A percentile compares a stretch with the other conserved stretches of the same genome.
Evolutionary conservation across 2,797 vertebrate genomes (phyloP).

Genomic region (Macropus fuliginosus): DNA sequence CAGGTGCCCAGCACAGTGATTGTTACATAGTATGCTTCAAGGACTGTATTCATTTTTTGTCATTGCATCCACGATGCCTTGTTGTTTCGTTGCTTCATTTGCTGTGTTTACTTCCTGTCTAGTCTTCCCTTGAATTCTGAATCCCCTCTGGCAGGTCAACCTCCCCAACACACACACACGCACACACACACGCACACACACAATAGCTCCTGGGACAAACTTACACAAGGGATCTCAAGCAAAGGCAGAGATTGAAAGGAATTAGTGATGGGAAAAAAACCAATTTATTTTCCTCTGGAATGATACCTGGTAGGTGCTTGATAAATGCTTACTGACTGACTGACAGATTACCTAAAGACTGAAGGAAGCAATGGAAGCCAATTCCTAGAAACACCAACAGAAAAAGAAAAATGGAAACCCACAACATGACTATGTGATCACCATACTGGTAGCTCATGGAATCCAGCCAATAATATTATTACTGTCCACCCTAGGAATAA

Average conservation of each 20-base stretch:
- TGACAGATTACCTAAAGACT: background rate
- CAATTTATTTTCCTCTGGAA: background rate
- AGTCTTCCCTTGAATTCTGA: no score
- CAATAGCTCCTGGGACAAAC: background rate
- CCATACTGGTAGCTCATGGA: background rate
- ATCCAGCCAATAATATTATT: background rate
- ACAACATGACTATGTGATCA: background rate
- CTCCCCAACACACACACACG: no score
- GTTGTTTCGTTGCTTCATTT: background rate
- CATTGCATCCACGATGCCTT: background rate
- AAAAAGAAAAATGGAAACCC: background rate
- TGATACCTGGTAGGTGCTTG: background rate
- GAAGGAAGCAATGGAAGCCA: background rate
- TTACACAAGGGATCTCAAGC: background rate
- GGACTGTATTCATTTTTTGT: background rate
- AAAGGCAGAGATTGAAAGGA: background rate
- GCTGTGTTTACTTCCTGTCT: no score
- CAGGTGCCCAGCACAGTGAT: background rate
- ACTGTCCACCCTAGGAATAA: background rate
- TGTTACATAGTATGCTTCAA: background rate
- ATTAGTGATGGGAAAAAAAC: background rate
- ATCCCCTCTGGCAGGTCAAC: no score
- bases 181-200: background rate
- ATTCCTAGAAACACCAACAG: background rate
- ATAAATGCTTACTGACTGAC: background rate